Evolutionary conservation across 2,797 vertebrate species (phyloP), one percentile per base, ranked within the genome.

Genomic region (Betta splendens): DNA sequence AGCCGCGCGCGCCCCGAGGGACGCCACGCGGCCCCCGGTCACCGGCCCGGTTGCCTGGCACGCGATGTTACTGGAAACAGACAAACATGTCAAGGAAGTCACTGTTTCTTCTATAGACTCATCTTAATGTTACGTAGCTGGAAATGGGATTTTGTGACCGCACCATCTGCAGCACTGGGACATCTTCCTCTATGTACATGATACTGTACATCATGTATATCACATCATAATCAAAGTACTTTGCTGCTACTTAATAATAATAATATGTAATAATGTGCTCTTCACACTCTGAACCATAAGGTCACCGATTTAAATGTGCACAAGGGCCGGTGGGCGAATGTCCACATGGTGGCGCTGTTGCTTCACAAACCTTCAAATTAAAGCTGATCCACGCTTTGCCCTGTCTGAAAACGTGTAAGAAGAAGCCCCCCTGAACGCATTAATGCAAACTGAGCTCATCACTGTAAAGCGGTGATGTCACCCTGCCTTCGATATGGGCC

Each of bases 1-100:
- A 68, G n/a, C 53, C 45, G 21, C 45, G 21, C 45, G 56, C 51
- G 21, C 74, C 80, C 74, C 37, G 35, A 32, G 78, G 87, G 84
- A 29, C 91, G 89, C 85, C 88, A 91, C 91, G 91, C 29, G 55
- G 58, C 61, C 69, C 71, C 64, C 74, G 90, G 89, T 85, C 89
- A 89, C 64, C 71, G 33, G 28, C 42, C 12, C 28, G 42, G 28
- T 54, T 46, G 46, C 31, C 67, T 44, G 33, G 15, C 32, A 45
- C n/a, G 46, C 35, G 25, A 55, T 26, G 44, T 39, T 42, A 12
- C 18, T 9, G 37, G 12, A 58, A 39, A 59, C 17, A 53, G 17
- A 38, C 13, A 21, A 28, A 3, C 21, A 55, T 4, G 8, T 16
- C 25, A 9, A 31, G 15, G 9, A 20, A 26, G 21, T 8, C 1